phyloP scores from a whole-genome alignment of 2,797 vertebrate genomes.

The Arrhamphus sclerolepis region DNA sequence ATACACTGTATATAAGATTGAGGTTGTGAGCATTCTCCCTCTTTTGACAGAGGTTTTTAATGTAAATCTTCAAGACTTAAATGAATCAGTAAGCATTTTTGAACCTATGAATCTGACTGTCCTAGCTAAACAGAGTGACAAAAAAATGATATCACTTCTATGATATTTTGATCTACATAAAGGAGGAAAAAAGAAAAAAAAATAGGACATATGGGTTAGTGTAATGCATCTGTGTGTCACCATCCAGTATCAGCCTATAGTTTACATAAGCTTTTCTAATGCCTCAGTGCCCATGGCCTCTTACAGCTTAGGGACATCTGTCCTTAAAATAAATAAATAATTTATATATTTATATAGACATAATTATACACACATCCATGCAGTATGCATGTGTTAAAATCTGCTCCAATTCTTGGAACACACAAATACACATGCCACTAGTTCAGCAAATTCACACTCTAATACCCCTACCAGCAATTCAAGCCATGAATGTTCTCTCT shows the following conservation, averaged over 20 bases:
- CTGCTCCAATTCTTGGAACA: slow-evolving; percentile 57
- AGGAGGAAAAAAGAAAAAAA: slow-evolving; percentile 3
- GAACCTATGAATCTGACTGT: neutral
- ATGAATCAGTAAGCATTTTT: neutral
- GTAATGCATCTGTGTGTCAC: slow-evolving; percentile 41
- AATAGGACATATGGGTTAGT: slow-evolving; percentile 13
- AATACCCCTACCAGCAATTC: slow-evolving; percentile 18
- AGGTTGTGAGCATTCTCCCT: no score
- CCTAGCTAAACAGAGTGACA: neutral
- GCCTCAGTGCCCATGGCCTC: slow-evolving; percentile 65
- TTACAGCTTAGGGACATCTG: slow-evolving; percentile 62
- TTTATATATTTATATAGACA: no score
- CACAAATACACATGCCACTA: slow-evolving; percentile 5
- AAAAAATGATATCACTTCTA: neutral
- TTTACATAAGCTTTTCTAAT: slow-evolving; percentile 69
- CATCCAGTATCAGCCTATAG: slow-evolving; percentile 65
- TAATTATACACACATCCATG: no score
- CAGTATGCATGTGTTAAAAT: slow-evolving; percentile 71
- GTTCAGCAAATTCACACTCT: slow-evolving; percentile 24
- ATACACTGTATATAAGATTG: no score
- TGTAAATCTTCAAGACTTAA: no score
- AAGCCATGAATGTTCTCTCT: slow-evolving; percentile 10
- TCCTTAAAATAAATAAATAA: slow-evolving; percentile 49
- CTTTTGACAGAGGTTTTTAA: no score
- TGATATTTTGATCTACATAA: neutral